Percentiles rank a stretch among this genome's conserved stretches.
phyloP scores from a whole-genome alignment of 2,113 vertebrate genomes.

The Cyanoliseus patagonus region DNA sequence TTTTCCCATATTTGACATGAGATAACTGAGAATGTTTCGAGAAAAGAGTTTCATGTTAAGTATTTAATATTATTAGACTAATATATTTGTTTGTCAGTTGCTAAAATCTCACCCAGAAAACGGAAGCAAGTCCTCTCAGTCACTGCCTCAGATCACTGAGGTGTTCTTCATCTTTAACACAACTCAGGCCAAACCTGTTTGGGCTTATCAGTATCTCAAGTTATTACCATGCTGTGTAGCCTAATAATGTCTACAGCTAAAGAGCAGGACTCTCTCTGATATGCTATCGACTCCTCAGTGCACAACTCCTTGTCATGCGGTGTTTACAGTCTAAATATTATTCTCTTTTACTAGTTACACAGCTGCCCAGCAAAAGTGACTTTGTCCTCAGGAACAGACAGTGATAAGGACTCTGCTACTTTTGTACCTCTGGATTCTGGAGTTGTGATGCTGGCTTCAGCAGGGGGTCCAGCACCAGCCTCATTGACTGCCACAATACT shows the following conservation, averaged over 20 bases:
- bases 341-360: neutral
- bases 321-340: neutral
- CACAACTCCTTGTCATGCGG: neutral
- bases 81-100: neutral
- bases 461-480: slow-evolving; percentile 72
- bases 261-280: neutral
- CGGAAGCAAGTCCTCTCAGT: neutral
- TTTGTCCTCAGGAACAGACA: neutral
- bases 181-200: neutral
- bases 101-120: neutral
- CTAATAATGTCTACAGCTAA: neutral
- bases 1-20: neutral
- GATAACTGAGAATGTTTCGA: neutral
- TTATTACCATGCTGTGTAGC: neutral
- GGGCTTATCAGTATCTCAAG: neutral
- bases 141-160: accelerated
- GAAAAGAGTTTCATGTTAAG: neutral
- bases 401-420: neutral
- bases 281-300: neutral
- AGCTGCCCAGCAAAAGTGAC: accelerated
- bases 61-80: neutral
- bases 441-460: slow-evolving; percentile 71
- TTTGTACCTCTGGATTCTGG: slow-evolving; percentile 60
- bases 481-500: slow-evolving; percentile 76
- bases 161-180: neutral